Evolutionary conservation across 2,113 vertebrate species (phyloP).

Genomic region (Trematocara macrostoma): DNA sequence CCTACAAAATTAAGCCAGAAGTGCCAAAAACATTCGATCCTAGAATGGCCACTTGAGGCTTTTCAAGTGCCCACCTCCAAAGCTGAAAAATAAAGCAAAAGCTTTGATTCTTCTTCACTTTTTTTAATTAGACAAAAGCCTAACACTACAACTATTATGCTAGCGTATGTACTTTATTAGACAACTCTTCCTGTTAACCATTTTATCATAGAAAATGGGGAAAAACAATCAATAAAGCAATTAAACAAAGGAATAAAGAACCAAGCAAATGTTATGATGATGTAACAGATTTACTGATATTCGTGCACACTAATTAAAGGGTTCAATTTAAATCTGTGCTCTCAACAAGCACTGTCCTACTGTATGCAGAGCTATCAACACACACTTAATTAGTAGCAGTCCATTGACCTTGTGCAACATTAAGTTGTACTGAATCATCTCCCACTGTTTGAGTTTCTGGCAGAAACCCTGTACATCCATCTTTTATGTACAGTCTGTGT

Average conservation of each 20-base stretch:
- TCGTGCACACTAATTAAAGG: rapidly evolving
- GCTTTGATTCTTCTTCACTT: background rate
- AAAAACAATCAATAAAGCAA: rapidly evolving
- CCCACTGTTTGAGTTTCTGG: background rate
- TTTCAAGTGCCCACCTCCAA: background rate
- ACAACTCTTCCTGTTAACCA: background rate
- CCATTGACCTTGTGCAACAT: background rate
- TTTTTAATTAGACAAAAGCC: background rate
- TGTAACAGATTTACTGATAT: background rate
- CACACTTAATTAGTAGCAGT: background rate
- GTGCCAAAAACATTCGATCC: rapidly evolving
- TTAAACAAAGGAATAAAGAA: background rate
- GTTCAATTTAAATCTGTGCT: background rate
- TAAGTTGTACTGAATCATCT: background rate
- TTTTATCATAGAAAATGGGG: background rate
- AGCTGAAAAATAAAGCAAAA: background rate
- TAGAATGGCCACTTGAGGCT: background rate
- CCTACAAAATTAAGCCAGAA: background rate
- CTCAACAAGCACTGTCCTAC: rapidly evolving
- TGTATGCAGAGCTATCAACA: rapidly evolving
- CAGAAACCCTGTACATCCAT: background rate
- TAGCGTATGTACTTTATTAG: too few species aligned
- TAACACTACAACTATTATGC: background rate
- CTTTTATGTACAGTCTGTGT: background rate
- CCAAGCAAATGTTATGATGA: background rate